Percentiles rank a stretch among this genome's conserved stretches.
These are phyloP conservation scores for Caenorhabditis auriculariae DNA, from an alignment of 2,888 invertebrate genomes.

Conservation along the genomic window DNA sequence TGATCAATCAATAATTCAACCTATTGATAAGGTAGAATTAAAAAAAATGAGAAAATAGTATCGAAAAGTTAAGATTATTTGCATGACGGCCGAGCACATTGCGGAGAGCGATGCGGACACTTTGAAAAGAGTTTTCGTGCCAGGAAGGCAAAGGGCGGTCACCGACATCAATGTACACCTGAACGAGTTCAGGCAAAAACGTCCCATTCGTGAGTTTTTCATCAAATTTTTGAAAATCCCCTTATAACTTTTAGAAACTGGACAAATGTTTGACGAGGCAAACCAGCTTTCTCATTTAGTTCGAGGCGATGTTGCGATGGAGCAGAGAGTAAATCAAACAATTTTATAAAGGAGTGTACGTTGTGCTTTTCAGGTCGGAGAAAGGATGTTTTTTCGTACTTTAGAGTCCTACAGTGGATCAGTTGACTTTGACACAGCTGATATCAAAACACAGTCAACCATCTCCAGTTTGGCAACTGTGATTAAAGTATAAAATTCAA, in stretches of 20 bases:
- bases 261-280: conserved; percentile 28
- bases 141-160: conserved; percentile 81
- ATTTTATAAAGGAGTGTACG: conserved; percentile 2
- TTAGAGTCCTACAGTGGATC: conserved; percentile 43
- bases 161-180: conserved; percentile 79
- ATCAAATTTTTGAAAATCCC: background rate
- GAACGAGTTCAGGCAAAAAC: conserved; percentile 82
- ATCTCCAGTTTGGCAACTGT: conserved; percentile 81
- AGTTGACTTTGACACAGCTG: conserved; percentile 72
- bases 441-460: conserved; percentile 73
- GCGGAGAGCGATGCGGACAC: conserved; percentile 55
- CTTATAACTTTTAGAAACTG: conserved; percentile 1
- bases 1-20: conserved; percentile 55
- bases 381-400: conserved; percentile 52
- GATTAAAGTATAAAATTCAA: conserved; percentile 73
- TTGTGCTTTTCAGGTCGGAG: conserved; percentile 42
- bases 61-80: conserved; percentile 55
- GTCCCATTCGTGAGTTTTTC: conserved; percentile 64
- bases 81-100: conserved; percentile 47
- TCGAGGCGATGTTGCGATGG: conserved; percentile 32
- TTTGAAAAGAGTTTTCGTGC: conserved; percentile 75
- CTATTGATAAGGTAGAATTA: conserved; percentile 52
- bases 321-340: conserved; percentile 15
- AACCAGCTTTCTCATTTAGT: conserved; percentile 34
- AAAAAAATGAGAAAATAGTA: background rate